Evolutionary conservation across 2,888 invertebrate species (phyloP).

Genomic region (Allophyes oxyacanthae): DNA sequence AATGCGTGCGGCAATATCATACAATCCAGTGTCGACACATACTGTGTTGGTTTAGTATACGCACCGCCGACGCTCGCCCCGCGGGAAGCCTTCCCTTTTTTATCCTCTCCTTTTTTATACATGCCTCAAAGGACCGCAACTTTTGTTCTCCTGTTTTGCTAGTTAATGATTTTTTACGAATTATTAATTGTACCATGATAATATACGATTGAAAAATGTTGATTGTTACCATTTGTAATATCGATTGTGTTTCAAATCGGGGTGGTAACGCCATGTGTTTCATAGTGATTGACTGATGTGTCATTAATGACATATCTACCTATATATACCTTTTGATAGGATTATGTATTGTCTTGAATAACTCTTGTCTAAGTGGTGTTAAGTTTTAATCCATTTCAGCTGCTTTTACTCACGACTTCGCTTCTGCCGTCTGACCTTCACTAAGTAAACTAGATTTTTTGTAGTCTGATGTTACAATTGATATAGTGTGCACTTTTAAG

Average conservation of each 20-base stretch:
- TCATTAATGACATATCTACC: slow-evolving; percentile 50
- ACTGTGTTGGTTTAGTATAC: slow-evolving; percentile 83
- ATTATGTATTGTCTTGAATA: slow-evolving; percentile 41
- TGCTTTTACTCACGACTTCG: slow-evolving; percentile 25
- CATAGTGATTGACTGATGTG: slow-evolving; percentile 53
- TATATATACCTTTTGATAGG: slow-evolving; percentile 38
- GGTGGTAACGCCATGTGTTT: slow-evolving; percentile 62
- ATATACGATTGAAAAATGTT: slow-evolving; percentile 86
- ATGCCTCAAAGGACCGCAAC: slow-evolving; percentile 86
- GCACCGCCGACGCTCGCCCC: slow-evolving; percentile 68
- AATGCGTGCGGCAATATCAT: slow-evolving; percentile 63
- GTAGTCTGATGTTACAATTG: not conserved
- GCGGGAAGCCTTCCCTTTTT: slow-evolving; percentile 75
- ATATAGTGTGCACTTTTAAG: too few relatives aligned
- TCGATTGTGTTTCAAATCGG: slow-evolving; percentile 59
- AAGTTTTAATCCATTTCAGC: slow-evolving; percentile 18
- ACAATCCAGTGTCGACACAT: slow-evolving; percentile 77
- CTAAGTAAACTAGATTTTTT: slow-evolving; percentile 6
- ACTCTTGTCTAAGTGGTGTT: slow-evolving; percentile 13
- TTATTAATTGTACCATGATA: slow-evolving; percentile 86
- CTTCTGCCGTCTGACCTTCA: slow-evolving; percentile 19
- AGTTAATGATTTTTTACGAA: slow-evolving; percentile 88
- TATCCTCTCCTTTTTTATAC: slow-evolving; percentile 73
- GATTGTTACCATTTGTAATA: slow-evolving; percentile 75
- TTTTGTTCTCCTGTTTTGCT: slow-evolving; percentile 86